Evolutionary conservation across 2,113 vertebrate species (phyloP).

Genomic region (Madoqua kirkii): DNA sequence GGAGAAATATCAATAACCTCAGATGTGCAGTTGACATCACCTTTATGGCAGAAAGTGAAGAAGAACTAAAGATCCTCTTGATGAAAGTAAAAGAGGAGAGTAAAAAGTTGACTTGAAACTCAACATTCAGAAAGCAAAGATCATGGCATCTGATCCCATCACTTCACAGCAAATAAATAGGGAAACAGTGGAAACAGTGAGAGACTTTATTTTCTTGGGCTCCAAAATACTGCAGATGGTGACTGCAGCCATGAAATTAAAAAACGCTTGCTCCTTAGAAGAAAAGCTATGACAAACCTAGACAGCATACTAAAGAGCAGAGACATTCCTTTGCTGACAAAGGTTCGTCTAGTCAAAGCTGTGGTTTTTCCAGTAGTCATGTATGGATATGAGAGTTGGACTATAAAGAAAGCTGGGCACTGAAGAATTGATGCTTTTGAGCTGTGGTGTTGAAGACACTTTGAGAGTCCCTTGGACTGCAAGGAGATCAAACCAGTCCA

Average conservation of each 20-base stretch:
- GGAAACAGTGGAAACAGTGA: neutral
- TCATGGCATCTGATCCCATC: neutral
- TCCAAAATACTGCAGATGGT: neutral
- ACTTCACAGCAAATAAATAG: too few relatives aligned
- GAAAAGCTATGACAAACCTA: neutral
- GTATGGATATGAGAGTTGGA: neutral
- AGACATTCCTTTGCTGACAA: neutral
- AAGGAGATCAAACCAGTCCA: neutral
- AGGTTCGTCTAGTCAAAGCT: neutral
- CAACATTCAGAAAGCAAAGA: neutral
- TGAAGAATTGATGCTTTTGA: neutral
- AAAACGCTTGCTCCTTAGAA: neutral
- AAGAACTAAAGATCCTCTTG: neutral
- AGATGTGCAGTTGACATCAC: neutral
- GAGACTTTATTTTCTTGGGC: neutral
- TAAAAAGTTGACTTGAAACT: neutral
- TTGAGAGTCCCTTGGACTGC: neutral
- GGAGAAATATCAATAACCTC: neutral
- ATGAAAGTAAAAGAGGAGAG: neutral
- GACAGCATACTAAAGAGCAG: neutral
- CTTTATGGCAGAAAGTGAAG: neutral
- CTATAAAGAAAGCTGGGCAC: neutral
- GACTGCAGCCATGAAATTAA: neutral
- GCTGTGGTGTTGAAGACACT: neutral
- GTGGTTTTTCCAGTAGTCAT: neutral